Base-by-base conservation (phyloP, 2,113 vertebrate genomes). In the Nyctibius bracteatus region DNA sequence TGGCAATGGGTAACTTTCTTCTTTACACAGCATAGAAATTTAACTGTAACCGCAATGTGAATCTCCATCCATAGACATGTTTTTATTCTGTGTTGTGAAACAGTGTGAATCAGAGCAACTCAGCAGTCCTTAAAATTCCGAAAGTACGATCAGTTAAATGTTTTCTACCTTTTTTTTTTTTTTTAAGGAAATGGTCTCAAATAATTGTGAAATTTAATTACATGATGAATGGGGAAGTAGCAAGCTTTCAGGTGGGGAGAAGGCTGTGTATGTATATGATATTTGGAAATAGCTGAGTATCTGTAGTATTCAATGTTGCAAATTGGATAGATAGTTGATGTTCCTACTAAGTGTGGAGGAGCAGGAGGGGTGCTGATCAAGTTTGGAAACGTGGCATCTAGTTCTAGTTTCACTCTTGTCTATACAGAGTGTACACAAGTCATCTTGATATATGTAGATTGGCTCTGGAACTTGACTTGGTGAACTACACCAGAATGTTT, bases 1-100 rank as follows among this genome's bases (percentile, higher is more conserved):
- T 79, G 68, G 81, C 68, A 81, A 41, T 87, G 44, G 59, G 52
- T 66, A 96, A 94, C 95, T 96, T 94, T 92, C 31, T 44, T 62
- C 44, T 85, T 90, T 82, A 43, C 0, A 1, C 67, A 57, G 59
- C 2, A 1, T 14, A 62, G 68, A 95, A 73, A 58, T 62, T 17
- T 84, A 35, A 46, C 63, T 62, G 88, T 85, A 72, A 58, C 68
- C n/a, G 31, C 77, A 37, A 68, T 67, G 43, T 63, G 89, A 78
- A 58, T 89, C 80, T 91, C 52, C 55, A 78, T 78, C 68, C 10
- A 1, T 30, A 51, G n/a, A 59, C 63, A 43, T 88, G 63, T 88
- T 92, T 94, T 43, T 92, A 46, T 71, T 73, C 61, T 79, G 12
- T 63, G 41, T 55, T 8, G 2, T 67, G 72, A 81, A 95, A 66